Percentiles rank a stretch among this genome's conserved stretches.
Evolutionary conservation across 1,140 invertebrate genomes (phyloP).

Genomic region (Meloidogyne hapla): DNA sequence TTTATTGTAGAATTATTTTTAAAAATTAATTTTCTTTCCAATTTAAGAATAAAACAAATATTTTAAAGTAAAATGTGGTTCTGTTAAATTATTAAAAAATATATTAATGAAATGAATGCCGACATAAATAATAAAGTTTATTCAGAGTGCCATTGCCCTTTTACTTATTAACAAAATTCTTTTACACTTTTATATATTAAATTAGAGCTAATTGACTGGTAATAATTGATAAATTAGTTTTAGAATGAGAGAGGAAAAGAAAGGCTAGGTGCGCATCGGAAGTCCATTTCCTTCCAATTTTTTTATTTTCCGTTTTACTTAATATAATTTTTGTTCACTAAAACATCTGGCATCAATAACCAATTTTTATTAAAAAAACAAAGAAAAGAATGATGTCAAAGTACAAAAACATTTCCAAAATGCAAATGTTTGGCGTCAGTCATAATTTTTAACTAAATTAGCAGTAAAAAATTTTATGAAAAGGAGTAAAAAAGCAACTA

Average conservation of each 20-base stretch:
- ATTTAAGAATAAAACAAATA: too few relatives aligned
- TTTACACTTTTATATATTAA: background rate
- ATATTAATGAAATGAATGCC: background rate
- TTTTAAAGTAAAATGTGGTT: too few relatives aligned
- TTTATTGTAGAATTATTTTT: too few relatives aligned
- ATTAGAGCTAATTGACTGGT: background rate
- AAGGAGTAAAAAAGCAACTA: too few relatives aligned
- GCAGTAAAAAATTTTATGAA: too few relatives aligned
- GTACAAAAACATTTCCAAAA: background rate
- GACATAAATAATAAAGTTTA: background rate
- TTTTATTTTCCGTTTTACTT: background rate
- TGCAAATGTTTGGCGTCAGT: background rate
- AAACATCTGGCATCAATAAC: constrained; percentile 5
- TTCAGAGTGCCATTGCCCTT: background rate
- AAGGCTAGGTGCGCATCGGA: background rate
- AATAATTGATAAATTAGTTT: constrained; percentile 3
- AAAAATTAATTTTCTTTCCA: too few relatives aligned
- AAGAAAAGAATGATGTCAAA: background rate
- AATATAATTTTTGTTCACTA: constrained; percentile 2
- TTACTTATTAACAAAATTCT: background rate
- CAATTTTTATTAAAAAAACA: background rate
- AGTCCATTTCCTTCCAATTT: background rate
- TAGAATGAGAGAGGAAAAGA: background rate
- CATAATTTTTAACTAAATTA: background rate
- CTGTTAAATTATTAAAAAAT: too few relatives aligned